Base-by-base conservation (phyloP, 2,888 invertebrate genomes). In the Chloroclystis v-ata region DNA sequence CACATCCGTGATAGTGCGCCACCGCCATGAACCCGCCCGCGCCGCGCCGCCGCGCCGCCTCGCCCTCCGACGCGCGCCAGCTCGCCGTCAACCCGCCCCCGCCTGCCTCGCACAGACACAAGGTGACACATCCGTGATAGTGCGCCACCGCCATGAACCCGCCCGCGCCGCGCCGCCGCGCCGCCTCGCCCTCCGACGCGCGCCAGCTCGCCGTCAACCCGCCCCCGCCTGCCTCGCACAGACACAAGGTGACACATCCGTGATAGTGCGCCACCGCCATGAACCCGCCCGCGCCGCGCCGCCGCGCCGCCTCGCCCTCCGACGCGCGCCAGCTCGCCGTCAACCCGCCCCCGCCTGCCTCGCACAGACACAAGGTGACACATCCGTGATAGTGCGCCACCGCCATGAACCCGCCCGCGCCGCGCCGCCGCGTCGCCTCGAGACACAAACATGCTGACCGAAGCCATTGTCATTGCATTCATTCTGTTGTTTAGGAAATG, bases 1-100 rank as follows among this genome's bases (percentile, higher is more conserved):
- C 12, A 29, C 1, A 29, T 12, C 29, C 29, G 4, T 12, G 1
- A 0, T 28, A 28, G 3, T 12, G 93, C 37, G 92, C 92, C 4
- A 91, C 92, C 47, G 82, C 92, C 51, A 93, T 93, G 93, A 93
- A 93, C 80, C 93, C 93, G 52, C 93, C 93, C 10, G 93, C 93
- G 54, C 93, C 93, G 49, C 87, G 90, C 26, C 82, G 89, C 29
- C 84, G 85, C 45, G 82, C 83, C 37, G 75, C 84, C 54, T 83
- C 88, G 35, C 84, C 87, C 49, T 73, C 78, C 47, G 82, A 85
- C 65, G 77, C 86, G 44, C 63, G 89, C 0, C 90, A 82, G 50
- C 89, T 89, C 43, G 86, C 91, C 26, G 90, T 88, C 68, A 91
- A 86, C 89, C 91, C 67, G 56, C 90, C 90, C 49, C 85, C 91